These are phyloP conservation scores for Caenorhabditis afra DNA, from an alignment of 2,888 invertebrate genomes.

Conservation along the genomic window DNA sequence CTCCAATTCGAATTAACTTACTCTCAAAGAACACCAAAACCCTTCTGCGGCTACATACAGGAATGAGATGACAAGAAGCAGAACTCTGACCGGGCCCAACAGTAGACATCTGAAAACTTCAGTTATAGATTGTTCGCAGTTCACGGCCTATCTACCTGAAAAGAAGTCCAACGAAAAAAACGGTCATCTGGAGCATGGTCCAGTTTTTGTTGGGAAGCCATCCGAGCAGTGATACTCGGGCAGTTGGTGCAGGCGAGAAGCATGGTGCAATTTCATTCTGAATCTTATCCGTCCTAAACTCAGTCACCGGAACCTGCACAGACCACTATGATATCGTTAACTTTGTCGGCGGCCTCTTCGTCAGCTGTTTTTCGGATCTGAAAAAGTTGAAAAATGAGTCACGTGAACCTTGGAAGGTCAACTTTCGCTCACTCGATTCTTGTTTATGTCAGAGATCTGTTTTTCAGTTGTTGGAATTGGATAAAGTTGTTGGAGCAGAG, in stretches of 20 bases:
- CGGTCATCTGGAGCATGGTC: not conserved
- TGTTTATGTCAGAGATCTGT: not conserved
- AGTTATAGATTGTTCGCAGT: not conserved
- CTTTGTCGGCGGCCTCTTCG: constrained; percentile 18
- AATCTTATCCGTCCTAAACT: constrained; percentile 5
- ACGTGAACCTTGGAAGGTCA: constrained; percentile 12
- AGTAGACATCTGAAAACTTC: constrained; percentile 65
- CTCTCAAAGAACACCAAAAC: constrained; percentile 61
- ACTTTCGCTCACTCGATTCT: constrained; percentile 13
- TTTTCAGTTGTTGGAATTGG: constrained; percentile 30
- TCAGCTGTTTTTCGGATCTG: constrained; percentile 10
- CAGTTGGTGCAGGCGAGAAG: constrained; percentile 11
- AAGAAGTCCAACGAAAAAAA: constrained; percentile 58
- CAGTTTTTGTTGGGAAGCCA: not conserved
- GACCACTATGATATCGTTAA: constrained; percentile 36
- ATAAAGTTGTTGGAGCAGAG: constrained; percentile 64
- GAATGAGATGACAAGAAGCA: constrained; percentile 71
- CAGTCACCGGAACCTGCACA: not conserved
- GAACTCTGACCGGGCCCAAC: constrained; percentile 67
- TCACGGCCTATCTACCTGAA: constrained; percentile 59
- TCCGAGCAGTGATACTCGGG: not conserved
- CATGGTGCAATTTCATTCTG: constrained; percentile 62
- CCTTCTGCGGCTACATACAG: constrained; percentile 71
- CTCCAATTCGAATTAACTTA: constrained; percentile 19
- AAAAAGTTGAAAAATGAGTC: constrained; percentile 21